Conservation (phyloP, 2,888 invertebrate genomes). For the Acanthosepion lycidas region DNA sequence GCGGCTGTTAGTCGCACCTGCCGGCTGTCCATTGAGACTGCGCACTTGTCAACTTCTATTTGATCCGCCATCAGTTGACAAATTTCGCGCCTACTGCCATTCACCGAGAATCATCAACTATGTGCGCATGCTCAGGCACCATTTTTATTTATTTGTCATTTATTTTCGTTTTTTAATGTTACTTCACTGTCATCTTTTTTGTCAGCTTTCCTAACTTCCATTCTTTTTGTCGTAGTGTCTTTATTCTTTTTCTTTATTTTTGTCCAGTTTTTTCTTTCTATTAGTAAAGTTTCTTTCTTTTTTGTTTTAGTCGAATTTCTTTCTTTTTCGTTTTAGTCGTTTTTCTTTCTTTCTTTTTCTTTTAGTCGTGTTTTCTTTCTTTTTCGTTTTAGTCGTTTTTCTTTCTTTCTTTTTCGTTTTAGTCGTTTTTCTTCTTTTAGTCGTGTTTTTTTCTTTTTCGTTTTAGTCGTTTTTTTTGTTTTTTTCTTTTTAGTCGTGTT, state of each 20-base stretch:
- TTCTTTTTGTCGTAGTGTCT: neutral
- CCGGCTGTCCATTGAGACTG: constrained; percentile 14
- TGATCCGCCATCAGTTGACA: neutral
- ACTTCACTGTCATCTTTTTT: neutral
- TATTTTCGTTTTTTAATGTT: neutral
- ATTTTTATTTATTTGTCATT: neutral
- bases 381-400: too few species aligned
- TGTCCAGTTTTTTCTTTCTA: neutral
- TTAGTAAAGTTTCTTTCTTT: neutral
- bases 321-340: too few species aligned
- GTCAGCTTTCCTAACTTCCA: neutral
- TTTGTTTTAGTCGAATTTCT: too few species aligned
- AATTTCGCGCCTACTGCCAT: neutral
- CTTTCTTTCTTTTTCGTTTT: too few species aligned
- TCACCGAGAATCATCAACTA: neutral
- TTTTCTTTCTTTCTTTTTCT: too few species aligned
- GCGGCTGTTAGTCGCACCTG: neutral
- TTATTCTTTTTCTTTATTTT: neutral
- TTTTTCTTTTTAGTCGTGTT: too few species aligned
- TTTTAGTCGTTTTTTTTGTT: too few species aligned
- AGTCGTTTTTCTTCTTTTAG: too few species aligned
- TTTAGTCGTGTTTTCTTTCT: too few species aligned
- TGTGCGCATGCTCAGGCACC: neutral
- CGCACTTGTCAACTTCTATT: neutral
- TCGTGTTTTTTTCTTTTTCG: too few species aligned